phyloP scores from a whole-genome alignment of 1,140 invertebrate genomes.

The Heliconius melpomene region DNA sequence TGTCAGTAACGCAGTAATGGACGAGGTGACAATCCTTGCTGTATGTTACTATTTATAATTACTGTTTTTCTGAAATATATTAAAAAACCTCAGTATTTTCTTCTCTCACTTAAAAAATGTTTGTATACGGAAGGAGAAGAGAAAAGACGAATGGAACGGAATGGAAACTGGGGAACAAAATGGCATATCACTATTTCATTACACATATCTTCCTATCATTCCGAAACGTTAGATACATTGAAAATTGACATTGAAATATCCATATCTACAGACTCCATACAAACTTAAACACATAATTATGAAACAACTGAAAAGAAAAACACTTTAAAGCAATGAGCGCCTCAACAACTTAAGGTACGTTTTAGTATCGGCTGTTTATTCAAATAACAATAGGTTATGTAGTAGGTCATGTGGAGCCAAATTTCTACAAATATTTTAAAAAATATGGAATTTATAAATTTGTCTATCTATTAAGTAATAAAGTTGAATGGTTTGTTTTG shows the following conservation, averaged over 20 bases:
- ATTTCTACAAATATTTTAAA: background rate
- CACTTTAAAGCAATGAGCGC: slow-evolving; percentile 52
- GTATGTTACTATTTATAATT: too few species aligned
- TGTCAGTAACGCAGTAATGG: too few species aligned
- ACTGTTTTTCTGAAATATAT: too few species aligned
- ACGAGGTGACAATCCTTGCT: too few species aligned
- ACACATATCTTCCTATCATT: too few species aligned
- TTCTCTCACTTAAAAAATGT: too few species aligned
- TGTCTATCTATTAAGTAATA: background rate
- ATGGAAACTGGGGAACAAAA: too few species aligned
- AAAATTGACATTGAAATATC: background rate
- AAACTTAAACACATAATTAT: slow-evolving; percentile 40
- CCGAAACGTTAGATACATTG: background rate
- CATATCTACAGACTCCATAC: slow-evolving; percentile 18
- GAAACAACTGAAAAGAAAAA: slow-evolving; percentile 49
- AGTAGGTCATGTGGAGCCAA: background rate
- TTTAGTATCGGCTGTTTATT: slow-evolving; percentile 55
- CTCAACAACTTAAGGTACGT: slow-evolving; percentile 44
- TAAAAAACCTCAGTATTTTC: too few species aligned
- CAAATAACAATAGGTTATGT: slow-evolving; percentile 52
- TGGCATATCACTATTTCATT: too few species aligned
- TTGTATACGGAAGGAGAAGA: too few species aligned
- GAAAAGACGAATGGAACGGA: too few species aligned
- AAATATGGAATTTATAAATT: background rate
- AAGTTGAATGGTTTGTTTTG: too few species aligned